phyloP scores from a whole-genome alignment of 2,797 vertebrate genomes.

The Eurystomus glaucurus region DNA sequence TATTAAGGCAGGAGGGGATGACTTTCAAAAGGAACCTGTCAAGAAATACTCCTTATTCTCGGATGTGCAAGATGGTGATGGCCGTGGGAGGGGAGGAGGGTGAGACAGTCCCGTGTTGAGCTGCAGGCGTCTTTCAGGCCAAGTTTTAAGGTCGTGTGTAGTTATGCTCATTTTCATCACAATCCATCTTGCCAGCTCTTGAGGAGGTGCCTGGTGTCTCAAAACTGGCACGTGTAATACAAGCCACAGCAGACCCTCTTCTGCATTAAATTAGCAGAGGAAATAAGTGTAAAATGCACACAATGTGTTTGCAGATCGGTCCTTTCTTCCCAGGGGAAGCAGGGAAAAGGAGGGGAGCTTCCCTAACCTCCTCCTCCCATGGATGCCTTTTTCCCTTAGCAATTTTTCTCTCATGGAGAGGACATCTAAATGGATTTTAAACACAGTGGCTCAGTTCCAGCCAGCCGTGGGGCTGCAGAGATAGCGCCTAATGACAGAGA shows the following conservation, averaged over 20 bases:
- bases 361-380: neutral
- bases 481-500: neutral
- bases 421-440: neutral
- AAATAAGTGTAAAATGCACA: neutral
- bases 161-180: neutral
- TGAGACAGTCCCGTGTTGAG: neutral
- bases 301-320: neutral
- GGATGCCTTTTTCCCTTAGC: neutral
- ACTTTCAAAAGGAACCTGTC: slow-evolving; percentile 24
- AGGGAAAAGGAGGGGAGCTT: neutral
- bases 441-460: neutral
- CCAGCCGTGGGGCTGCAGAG: accelerated
- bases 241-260: neutral
- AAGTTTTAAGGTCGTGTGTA: neutral
- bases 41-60: neutral
- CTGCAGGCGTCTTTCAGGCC: neutral
- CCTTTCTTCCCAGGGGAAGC: accelerated
- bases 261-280: neutral
- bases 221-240: neutral
- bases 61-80: neutral
- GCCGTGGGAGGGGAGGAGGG: neutral
- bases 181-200: neutral
- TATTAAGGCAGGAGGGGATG: slow-evolving; percentile 30
- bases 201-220: neutral
- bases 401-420: neutral